Percentiles rank a stretch among this genome's conserved stretches.
Conservation (phyloP, 2,113 vertebrate species). For the Trinectes maculatus region DNA sequence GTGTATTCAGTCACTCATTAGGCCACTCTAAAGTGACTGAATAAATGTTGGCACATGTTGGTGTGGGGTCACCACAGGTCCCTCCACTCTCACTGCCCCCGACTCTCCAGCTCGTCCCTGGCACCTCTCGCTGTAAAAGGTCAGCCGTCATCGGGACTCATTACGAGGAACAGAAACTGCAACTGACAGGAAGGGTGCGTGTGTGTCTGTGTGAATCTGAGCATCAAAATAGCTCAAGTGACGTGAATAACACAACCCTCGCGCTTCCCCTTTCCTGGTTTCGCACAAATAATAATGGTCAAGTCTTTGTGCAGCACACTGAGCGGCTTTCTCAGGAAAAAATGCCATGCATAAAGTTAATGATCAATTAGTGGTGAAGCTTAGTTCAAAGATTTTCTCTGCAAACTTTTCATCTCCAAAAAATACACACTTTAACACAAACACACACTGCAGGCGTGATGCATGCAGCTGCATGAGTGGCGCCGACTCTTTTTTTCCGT, state of each 20-base stretch:
- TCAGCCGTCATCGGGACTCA: conserved; percentile 77
- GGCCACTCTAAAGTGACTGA: conserved; percentile 47
- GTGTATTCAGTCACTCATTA: conserved; percentile 54
- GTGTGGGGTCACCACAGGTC: conserved; percentile 48
- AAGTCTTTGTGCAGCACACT: conserved; percentile 5
- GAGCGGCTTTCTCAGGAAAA: conserved; percentile 4
- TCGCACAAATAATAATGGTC: conserved; percentile 22
- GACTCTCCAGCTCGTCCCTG: conserved; percentile 26
- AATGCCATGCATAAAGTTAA: conserved; percentile 24
- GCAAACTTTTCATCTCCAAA: background rate
- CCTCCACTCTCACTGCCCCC: conserved; percentile 15
- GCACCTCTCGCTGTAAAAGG: conserved; percentile 71
- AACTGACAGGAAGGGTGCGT: conserved; percentile 52
- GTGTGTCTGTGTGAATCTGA: conserved; percentile 1
- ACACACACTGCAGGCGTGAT: conserved; percentile 31
- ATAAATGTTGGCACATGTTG: conserved; percentile 58
- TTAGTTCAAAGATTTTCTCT: background rate
- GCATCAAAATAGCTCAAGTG: conserved; percentile 25
- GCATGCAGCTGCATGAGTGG: conserved; percentile 48
- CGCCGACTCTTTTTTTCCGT: conserved; percentile 42
- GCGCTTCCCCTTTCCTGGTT: conserved; percentile 30
- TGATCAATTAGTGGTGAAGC: conserved; percentile 43
- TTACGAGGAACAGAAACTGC: conserved; percentile 65
- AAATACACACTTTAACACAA: conserved; percentile 9
- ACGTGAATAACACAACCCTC: conserved; percentile 30